Evolutionary conservation across 2,888 invertebrate species (phyloP), one percentile per base, ranked within the genome.

Genomic region (Eledone cirrhosa): DNA sequence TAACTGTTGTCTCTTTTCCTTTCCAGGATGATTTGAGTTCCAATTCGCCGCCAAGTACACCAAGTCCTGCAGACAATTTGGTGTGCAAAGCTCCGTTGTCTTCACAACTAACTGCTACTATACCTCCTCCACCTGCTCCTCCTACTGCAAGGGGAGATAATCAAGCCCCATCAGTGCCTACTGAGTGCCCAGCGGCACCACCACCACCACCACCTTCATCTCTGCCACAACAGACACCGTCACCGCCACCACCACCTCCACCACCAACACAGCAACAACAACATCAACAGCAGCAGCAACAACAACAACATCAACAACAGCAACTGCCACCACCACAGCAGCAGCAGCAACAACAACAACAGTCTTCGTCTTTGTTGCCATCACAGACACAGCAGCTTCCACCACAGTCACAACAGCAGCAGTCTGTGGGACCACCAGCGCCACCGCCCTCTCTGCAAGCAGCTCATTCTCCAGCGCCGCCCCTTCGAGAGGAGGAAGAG

Each of bases 1-100:
- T 41, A 8, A 11, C 41, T 41, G 41, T 41, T 41, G 41, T 41
- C 41, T 41, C 11, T 11, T 24, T 72, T 80, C 11, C 77, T 48
- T 83, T 82, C 3, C 80, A 87, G 85, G 88, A 88, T 81, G 88
- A 88, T 69, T 79, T 87, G 78, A 88, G 86, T 77, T 86, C 87
- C 24, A 86, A 86, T 79, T 87, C 88, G 47, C 86, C 86, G n/a
- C 87, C 88, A 31, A 87, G 85, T 53, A 86, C 85, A 65, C 88
- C 89, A 13, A 87, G 88, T 79, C 88, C 88, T 41, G 83, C 85
- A 47, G 88, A 87, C 69, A 85, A 83, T 27, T 69, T 65, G 74
- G 79, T 69, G 29, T 76, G 48, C 47, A 65, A 78, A 63, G 77
- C 82, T 79, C 83, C 69, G 31, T 41, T 69, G 63, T 41, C 78